Base-by-base conservation (phyloP, 2,888 invertebrate species). In the Amaurobius ferox region DNA sequence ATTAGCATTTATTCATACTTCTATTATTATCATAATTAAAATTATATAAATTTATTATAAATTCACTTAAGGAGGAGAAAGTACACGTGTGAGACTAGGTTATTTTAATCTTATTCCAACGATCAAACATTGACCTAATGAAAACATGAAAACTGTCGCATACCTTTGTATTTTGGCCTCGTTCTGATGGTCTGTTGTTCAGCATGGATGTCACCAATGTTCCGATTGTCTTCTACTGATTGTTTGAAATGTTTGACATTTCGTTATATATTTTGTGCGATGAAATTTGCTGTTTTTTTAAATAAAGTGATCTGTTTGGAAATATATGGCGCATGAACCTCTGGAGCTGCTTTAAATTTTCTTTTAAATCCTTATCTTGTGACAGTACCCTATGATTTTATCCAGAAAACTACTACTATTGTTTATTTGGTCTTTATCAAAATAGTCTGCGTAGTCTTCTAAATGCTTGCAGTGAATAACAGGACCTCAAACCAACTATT, bases 281-380 rank as follows among this genome's bases (percentile, higher is more conserved):
- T 7, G 11, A 13, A 13, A 61, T n/a, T 61, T 19, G 9, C 7
- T 23, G 61, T n/a, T 61, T 61, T 61, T 61, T 19, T n/a, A 61
- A 61, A 61, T 61, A 61, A 61, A n/a, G 61, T 61, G 6, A 61
- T 13, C 19, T 61, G 9, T 7, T 23, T 23, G n/a, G 19, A n/a
- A 61, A 61, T 61, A 13, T 13, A 61, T 23, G 23, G 23, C n/a
- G 61, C 23, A n/a, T 61, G n/a, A n/a, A 23, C 9, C 9, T 61
- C 19, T 61, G 11, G n/a, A 61, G 9, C n/a, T 61, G 11, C 19
- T 61, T 61, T 23, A 61, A 23, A 61, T 61, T 9, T n/a, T n/a
- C 61, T n/a, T 61, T 61, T n/a, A 61, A 61, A 61, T 61, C n/a
- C n/a, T 6, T n/a, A 61, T 61, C 61, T n/a, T n/a, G n/a, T n/a